Evolutionary conservation across 2,113 vertebrate species (phyloP), one percentile per base, ranked within the genome.

Genomic region (Platanista minor): DNA sequence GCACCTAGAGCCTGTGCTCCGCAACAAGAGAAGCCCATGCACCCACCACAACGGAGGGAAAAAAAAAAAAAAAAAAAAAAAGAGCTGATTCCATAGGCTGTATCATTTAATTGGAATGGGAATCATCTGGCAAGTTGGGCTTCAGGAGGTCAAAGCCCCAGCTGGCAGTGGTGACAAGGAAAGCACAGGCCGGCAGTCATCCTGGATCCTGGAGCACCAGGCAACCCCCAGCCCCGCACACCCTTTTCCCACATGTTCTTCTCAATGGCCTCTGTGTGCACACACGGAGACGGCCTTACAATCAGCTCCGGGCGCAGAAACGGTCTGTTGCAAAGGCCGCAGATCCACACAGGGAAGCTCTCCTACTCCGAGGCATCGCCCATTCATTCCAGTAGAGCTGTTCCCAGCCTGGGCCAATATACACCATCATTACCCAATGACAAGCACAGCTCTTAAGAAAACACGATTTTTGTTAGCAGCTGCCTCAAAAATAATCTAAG

Each of bases 381-480:
- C 59, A 84, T 84, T 91, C 91, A 91, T 9, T 1, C 18, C 36
- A 8, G 80, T 2, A 49, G 81, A 61, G 75, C 2, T 66, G 90
- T 46, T 71, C 82, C 83, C 69, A 49, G 89, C 67, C 25, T 46
- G 78, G 82, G 11, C 41, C 14, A 7, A 29, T 43, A 62, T 21
- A 10, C 2, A 87, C 72, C 41, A 13, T 39, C 66, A 36, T 6
- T 43, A 90, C 74, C 89, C 29, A 85, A 14, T 0, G 46, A 82
- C 94, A 96, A 89, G 52, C 62, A 41, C 12, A 31, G 83, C 46
- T 61, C 97, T 96, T 83, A 85, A 87, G 74, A 93, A 94, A 96
- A 96, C 77, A 81, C 52, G 75, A 41, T 74, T 95, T 87, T 39
- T 96, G 66, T 91, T 74, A 94, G 86, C 97, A 97, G 97, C 97